Percentiles rank a stretch among this genome's conserved stretches.
Conservation (phyloP, 2,113 vertebrate species). For the Onychorhynchus coronatus region DNA sequence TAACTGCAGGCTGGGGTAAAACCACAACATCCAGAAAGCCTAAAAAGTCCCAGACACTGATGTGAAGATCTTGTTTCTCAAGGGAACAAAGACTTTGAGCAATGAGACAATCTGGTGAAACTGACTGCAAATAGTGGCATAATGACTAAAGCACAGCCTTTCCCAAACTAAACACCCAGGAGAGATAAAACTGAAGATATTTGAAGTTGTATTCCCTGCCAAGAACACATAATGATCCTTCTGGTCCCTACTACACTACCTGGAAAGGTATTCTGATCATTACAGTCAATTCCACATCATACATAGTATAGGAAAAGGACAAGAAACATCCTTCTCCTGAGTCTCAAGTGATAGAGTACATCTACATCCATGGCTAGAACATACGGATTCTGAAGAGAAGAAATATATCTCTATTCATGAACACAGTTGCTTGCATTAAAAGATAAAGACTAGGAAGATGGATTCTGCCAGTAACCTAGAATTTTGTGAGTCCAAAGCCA, state of each 20-base stretch:
- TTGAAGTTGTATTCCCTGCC: background rate
- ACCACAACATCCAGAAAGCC: background rate
- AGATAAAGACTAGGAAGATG: background rate
- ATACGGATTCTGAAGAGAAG: background rate
- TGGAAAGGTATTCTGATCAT: background rate
- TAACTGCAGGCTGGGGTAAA: background rate
- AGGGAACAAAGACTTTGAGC: background rate
- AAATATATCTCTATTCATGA: background rate
- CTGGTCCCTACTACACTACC: background rate
- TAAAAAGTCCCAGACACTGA: background rate
- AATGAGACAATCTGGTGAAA: background rate
- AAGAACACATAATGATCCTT: background rate
- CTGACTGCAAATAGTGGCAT: background rate
- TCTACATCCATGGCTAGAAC: background rate
- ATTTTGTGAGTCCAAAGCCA: background rate
- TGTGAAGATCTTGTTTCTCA: background rate
- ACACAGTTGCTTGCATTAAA: background rate
- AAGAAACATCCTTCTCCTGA: background rate
- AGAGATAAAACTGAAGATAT: background rate
- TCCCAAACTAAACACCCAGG: background rate
- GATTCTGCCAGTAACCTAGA: background rate
- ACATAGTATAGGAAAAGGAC: background rate
- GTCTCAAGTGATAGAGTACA: background rate
- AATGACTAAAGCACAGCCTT: background rate
- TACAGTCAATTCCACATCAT: background rate